Evolutionary conservation across 1,140 invertebrate species (phyloP), one percentile per base, ranked within the genome.

Genomic region (Pseudomyrmex flavicornis): DNA sequence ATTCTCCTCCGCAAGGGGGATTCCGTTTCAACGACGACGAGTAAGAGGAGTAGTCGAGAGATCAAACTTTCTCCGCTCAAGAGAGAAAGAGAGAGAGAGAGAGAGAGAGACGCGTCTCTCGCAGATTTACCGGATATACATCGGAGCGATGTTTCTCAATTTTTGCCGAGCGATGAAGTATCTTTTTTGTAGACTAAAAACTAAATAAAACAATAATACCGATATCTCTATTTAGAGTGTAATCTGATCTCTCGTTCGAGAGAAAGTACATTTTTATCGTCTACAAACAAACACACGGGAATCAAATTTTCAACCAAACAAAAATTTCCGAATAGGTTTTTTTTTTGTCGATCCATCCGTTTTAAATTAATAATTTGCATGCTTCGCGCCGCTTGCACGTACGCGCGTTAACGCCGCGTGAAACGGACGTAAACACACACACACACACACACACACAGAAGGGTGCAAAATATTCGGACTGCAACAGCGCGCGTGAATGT

Each of bases 1-100:
- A 89, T 88, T 84, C 72, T 88, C 59, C 85, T 75, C 26, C 62
- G 17, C 63, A 58, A 58, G 66, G 76, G 76, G 15, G 44, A 56
- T 17, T 84, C 46, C 26, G 50, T 17, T 75, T 63, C 74, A 44
- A 22, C 65, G 65, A 75, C 74, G 74, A 80, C 69, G 52, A 74
- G 63, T 61, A 83, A 88, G 76, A 88, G 76, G 69, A 88, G 68
- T 83, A 50, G 56, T 59, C 26, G 88, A 77, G 72, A 74, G 75
- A 87, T 75, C 58, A 68, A 87, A 87, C 86, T 84, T 58, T 74
- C 86, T 66, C 63, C 13, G 26, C 22, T 46, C 44, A 20, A 66
- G 74, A 76, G 5, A 35, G 26, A 35, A 5, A 35, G 26, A 35
- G 26, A 35, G 35, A 35, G 35, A 35, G 35, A 35, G 35, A 35